Evolutionary conservation across 2,888 invertebrate species (phyloP), one percentile per base, ranked within the genome.

Genomic region (Drosophila macrospina): DNA sequence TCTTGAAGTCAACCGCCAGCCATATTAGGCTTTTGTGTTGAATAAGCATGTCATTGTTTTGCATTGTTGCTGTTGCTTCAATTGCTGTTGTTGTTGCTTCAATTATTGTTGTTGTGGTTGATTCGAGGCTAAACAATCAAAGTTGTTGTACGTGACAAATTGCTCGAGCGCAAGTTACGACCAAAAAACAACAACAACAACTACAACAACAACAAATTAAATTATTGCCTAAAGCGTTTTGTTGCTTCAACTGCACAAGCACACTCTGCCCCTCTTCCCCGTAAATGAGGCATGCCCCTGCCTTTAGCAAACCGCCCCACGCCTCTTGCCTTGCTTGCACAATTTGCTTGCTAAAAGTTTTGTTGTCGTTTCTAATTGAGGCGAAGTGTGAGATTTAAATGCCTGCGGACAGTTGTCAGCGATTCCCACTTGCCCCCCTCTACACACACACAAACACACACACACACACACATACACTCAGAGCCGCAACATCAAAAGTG

Each of bases 71-170:
- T 34, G 11, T 39, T 5, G 20, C 20, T 20, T 28, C 28, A 1
- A 28, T 6, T 63, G 36, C 26, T 24, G 16, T 55, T 32, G 15
- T 24, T 36, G 39, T 42, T 36, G 24, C 28, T 60, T 20, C 56
- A 48, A 41, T 36, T 64, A 45, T 47, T 69, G 45, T 69, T 77
- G 56, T 64, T 73, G 57, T 55, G 59, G 62, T 55, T 56, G 64
- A 70, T 69, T 56, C 61, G 61, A 63, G 72, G 67, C 76, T 77
- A 87, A 87, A 80, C 88, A 88, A 88, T 74, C 73, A 82, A 88
- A 88, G 80, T 90, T 86, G 78, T 86, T 85, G 91, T 90, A 91
- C 92, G 92, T 92, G 92, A 92, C 91, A 91, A 92, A 92, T 92
- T 92, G 92, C 86, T 90, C 74, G 84, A 86, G 85, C 89, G 80